phyloP scores from a whole-genome alignment of 1,140 invertebrate genomes.

The Grapholita molesta region DNA sequence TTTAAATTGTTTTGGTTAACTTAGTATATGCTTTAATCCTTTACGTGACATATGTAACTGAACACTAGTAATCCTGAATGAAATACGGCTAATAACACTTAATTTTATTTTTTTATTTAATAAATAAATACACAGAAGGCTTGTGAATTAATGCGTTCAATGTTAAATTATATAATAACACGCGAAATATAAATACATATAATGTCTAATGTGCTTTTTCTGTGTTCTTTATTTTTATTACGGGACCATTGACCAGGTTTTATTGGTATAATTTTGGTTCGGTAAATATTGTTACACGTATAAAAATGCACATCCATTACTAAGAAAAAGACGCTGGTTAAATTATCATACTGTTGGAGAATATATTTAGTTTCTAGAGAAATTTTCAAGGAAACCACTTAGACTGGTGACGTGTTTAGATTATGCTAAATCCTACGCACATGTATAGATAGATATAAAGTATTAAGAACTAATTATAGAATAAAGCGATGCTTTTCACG shows the following conservation, averaged over 20 bases:
- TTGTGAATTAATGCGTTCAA: conserved; percentile 63
- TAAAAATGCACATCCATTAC: neutral
- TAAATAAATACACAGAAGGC: conserved; percentile 39
- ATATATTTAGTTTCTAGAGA: neutral
- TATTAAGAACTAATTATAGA: conserved; percentile 15
- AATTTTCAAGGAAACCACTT: conserved; percentile 34
- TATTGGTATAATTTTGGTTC: conserved; percentile 12
- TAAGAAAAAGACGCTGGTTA: neutral
- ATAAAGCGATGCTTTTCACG: neutral
- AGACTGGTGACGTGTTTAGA: conserved; percentile 52
- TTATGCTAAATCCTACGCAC: conserved; percentile 61
- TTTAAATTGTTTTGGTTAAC: too few relatives aligned
- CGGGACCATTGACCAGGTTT: conserved; percentile 28
- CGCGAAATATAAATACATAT: neutral
- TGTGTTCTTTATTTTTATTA: conserved; percentile 9
- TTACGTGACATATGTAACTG: too few relatives aligned
- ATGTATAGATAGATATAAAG: conserved; percentile 33
- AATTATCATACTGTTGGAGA: neutral
- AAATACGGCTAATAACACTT: too few relatives aligned
- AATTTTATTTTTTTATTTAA: neutral
- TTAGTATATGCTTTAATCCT: too few relatives aligned
- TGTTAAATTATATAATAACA: conserved; percentile 25
- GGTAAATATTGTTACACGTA: conserved; percentile 20
- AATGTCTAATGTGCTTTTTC: neutral
- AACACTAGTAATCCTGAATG: too few relatives aligned